Conservation (phyloP, 2,797 vertebrate genomes). For the Scleropages formosus region DNA sequence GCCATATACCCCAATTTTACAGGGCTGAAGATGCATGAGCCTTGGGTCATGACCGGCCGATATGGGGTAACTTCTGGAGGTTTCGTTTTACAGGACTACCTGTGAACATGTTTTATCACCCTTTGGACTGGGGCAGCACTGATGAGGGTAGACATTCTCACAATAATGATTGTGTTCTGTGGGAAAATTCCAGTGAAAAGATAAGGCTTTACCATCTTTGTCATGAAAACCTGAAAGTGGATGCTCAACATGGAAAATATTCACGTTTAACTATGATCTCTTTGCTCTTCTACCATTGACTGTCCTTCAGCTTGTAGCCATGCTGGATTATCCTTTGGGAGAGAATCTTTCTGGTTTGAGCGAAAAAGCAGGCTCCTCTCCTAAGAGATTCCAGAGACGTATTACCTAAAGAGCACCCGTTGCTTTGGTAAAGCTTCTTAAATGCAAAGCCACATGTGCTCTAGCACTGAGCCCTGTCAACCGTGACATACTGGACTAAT, state of each 20-base stretch:
- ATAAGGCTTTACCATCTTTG: neutral
- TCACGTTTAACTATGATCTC: neutral
- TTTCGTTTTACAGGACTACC: conserved; percentile 37
- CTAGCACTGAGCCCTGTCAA: conserved; percentile 42
- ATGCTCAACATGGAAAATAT: neutral
- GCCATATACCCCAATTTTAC: too few relatives aligned
- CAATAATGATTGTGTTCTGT: neutral
- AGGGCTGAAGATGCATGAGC: neutral
- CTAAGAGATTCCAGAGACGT: neutral
- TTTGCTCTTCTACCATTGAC: neutral
- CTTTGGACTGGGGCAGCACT: conserved; percentile 31
- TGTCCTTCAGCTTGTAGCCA: neutral
- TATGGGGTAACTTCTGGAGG: neutral
- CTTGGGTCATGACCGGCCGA: conserved; percentile 14
- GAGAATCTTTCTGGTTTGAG: conserved; percentile 6
- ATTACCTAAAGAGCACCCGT: neutral
- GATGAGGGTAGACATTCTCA: conserved; percentile 1
- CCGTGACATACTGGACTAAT: conserved; percentile 52
- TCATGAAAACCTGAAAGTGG: neutral
- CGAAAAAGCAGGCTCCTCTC: conserved; percentile 19
- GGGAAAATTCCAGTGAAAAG: neutral
- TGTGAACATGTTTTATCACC: conserved; percentile 4
- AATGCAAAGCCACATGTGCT: conserved; percentile 53
- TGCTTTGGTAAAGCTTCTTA: conserved; percentile 33
- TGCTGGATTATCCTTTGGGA: neutral